A percentile compares a stretch with the other conserved stretches of the same genome.
These are phyloP conservation scores for Camponotus vicinus DNA, from an alignment of 1,140 invertebrate genomes.

Conservation along the genomic window DNA sequence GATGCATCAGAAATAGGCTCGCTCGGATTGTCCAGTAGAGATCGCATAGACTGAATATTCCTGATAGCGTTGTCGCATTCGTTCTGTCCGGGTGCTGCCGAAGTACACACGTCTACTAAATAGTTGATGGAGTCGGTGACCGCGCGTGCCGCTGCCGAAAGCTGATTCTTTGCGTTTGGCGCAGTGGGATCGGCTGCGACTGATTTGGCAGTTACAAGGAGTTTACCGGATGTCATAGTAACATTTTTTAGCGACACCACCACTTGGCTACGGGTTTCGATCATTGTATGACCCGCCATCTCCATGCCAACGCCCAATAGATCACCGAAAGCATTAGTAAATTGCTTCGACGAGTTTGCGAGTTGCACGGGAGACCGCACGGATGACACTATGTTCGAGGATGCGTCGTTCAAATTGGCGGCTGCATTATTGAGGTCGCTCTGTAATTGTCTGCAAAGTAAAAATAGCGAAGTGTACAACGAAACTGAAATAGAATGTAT, in stretches of 20 bases:
- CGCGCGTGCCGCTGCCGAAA: conserved; percentile 93
- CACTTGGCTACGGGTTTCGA: conserved; percentile 91
- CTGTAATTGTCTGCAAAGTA: conserved; percentile 90
- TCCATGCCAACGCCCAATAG: conserved; percentile 92
- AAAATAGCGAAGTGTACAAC: not conserved
- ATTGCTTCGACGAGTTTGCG: conserved; percentile 91
- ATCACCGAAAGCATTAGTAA: conserved; percentile 92
- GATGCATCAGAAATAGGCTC: conserved; percentile 95
- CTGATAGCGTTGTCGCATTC: conserved; percentile 99
- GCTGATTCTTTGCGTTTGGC: conserved; percentile 96
- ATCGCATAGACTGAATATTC: conserved; percentile 94
- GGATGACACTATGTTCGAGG: conserved; percentile 92
- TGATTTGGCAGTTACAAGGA: conserved; percentile 95
- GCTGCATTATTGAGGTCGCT: conserved; percentile 94
- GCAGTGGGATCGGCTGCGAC: conserved; percentile 95
- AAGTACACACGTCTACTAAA: conserved; percentile 92
- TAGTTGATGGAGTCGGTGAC: conserved; percentile 98
- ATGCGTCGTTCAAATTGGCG: conserved; percentile 93
- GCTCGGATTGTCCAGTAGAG: conserved; percentile 94
- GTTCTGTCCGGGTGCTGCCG: conserved; percentile 94
- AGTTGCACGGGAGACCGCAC: conserved; percentile 90
- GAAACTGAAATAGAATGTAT: conserved; percentile 13
- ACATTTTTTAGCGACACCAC: conserved; percentile 95
- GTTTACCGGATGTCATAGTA: conserved; percentile 94
- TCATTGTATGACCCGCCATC: conserved; percentile 92